Conservation (phyloP, 2,888 invertebrate genomes). For the Sphaerophoria taeniata region DNA sequence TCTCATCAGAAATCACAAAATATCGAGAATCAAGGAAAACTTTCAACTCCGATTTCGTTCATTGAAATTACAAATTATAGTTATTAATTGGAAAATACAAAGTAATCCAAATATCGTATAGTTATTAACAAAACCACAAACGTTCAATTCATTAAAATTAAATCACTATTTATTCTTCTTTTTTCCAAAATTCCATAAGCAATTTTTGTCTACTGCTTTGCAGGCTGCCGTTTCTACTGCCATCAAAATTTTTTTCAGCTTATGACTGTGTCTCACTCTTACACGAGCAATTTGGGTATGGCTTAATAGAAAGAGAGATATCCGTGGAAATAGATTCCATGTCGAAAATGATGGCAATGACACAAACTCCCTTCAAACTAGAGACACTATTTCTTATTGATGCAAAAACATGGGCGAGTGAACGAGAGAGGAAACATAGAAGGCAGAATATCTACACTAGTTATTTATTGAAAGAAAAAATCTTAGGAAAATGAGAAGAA, state of each 20-base stretch:
- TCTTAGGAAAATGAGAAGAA: conserved; percentile 10
- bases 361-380: conserved; percentile 54
- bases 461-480: conserved; percentile 15
- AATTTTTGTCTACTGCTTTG: conserved; percentile 69
- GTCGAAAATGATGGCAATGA: conserved; percentile 62
- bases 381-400: conserved; percentile 26
- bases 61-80: conserved; percentile 32
- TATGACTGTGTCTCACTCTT: conserved; percentile 49
- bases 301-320: conserved; percentile 48
- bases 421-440: conserved; percentile 40
- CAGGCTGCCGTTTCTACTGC: conserved; percentile 70
- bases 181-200: conserved; percentile 47
- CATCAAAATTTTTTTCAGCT: conserved; percentile 58
- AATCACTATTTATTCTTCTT: conserved; percentile 50
- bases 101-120: conserved; percentile 26
- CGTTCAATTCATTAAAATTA: conserved; percentile 39
- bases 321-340: conserved; percentile 38
- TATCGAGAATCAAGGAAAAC: conserved; percentile 18
- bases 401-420: conserved; percentile 41
- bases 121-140: conserved; percentile 6
- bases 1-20: conserved; percentile 30
- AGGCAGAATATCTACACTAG: conserved; percentile 54
- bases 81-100: conserved; percentile 37
- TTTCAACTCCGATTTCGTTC: conserved; percentile 22
- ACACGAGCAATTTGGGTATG: conserved; percentile 21